These are phyloP conservation scores for Thecocarcelia acutangulata DNA, from an alignment of 2,888 invertebrate species.

Conservation along the genomic window DNA sequence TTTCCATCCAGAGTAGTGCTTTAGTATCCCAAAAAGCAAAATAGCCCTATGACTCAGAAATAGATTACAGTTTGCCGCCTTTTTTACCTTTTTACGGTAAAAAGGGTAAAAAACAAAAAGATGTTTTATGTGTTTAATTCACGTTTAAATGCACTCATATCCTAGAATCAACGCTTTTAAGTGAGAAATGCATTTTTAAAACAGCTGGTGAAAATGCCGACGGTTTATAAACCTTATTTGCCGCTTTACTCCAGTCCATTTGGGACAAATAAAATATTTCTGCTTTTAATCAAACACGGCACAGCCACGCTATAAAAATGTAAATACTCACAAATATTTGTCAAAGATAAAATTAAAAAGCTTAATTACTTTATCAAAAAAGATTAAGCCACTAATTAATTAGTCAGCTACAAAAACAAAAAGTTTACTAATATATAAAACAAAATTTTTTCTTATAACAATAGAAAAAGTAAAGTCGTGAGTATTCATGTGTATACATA, in stretches of 20 bases:
- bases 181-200: too few relatives aligned
- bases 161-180: too few relatives aligned
- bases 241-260: background rate
- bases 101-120: too few relatives aligned
- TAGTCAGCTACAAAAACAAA: slow-evolving; percentile 19
- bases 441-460: background rate
- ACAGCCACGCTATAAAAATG: background rate
- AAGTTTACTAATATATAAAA: background rate
- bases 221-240: background rate
- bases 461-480: too few relatives aligned
- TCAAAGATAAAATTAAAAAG: slow-evolving; percentile 42
- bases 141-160: too few relatives aligned
- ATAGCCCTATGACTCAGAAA: too few relatives aligned
- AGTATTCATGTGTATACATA: background rate
- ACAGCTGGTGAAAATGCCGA: too few relatives aligned
- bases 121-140: too few relatives aligned
- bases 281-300: background rate
- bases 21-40: too few relatives aligned
- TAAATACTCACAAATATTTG: slow-evolving; percentile 3
- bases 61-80: too few relatives aligned
- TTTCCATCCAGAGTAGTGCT: too few relatives aligned
- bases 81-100: too few relatives aligned
- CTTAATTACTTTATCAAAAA: slow-evolving; percentile 59
- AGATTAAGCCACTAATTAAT: slow-evolving; percentile 57
- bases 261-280: slow-evolving; percentile 4